Percentiles rank a stretch among this genome's conserved stretches.
Evolutionary conservation across 2,797 vertebrate genomes (phyloP).

Genomic region (Neomorphus geoffroyi): DNA sequence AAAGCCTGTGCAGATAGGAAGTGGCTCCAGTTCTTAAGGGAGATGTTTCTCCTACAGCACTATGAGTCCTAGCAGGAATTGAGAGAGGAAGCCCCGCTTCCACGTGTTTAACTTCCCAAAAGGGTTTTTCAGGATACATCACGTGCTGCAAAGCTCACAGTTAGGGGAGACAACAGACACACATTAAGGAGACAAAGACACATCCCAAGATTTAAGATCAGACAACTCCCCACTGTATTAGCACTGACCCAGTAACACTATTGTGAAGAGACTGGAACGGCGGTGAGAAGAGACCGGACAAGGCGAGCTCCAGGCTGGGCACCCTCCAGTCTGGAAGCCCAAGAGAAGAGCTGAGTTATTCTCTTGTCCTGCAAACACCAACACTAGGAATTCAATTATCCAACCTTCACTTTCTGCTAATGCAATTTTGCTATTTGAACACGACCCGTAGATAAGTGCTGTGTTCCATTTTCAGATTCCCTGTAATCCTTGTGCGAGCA

Average conservation of each 20-base stretch:
- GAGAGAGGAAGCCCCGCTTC: background rate
- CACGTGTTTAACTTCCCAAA: background rate
- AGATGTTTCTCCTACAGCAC: background rate
- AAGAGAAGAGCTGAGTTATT: background rate
- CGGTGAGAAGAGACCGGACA: background rate
- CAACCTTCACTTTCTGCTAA: background rate
- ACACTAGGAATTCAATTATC: background rate
- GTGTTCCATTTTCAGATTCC: background rate
- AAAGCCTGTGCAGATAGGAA: background rate
- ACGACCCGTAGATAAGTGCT: fast-evolving
- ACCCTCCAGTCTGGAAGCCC: background rate
- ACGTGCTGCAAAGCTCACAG: background rate
- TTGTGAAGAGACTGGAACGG: background rate
- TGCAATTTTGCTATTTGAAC: background rate
- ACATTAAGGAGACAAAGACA: background rate
- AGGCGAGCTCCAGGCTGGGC: background rate
- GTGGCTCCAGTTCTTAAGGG: background rate
- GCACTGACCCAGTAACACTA: background rate
- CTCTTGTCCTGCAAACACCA: background rate
- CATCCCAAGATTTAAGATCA: background rate
- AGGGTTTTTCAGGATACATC: background rate
- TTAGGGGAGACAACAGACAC: background rate
- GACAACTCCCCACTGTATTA: background rate
- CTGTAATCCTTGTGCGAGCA: fast-evolving
- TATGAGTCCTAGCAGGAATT: background rate